phyloP scores from a whole-genome alignment of 1,140 invertebrate species.

The Cepaea nemoralis region DNA sequence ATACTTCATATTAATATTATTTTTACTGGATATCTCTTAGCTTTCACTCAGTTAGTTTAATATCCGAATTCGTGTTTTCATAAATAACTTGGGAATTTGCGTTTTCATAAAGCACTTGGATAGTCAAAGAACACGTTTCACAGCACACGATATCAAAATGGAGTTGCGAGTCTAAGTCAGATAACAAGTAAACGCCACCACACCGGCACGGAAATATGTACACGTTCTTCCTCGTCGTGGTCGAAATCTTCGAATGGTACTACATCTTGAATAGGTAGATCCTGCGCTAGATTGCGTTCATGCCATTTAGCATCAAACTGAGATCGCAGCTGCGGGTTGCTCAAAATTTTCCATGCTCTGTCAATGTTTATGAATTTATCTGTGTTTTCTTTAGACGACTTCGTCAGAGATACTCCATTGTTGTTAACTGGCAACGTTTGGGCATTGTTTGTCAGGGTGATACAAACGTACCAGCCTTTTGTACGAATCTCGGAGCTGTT shows the following conservation, averaged over 20 bases:
- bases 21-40: too few species aligned
- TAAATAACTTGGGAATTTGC: too few species aligned
- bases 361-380: slow-evolving; percentile 58
- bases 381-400: background rate
- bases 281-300: slow-evolving; percentile 57
- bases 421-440: background rate
- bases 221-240: slow-evolving; percentile 18
- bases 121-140: slow-evolving; percentile 64
- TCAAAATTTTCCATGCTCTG: slow-evolving; percentile 63
- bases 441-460: slow-evolving; percentile 62
- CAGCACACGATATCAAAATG: slow-evolving; percentile 64
- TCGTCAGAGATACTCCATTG: background rate
- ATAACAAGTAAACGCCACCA: slow-evolving; percentile 59
- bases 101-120: slow-evolving; percentile 55
- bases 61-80: too few species aligned
- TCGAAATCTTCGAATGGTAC: slow-evolving; percentile 61
- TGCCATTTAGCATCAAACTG: slow-evolving; percentile 62
- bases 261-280: slow-evolving; percentile 65
- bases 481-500: slow-evolving; percentile 55
- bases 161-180: slow-evolving; percentile 52
- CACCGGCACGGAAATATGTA: slow-evolving; percentile 60
- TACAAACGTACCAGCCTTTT: slow-evolving; percentile 50
- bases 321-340: slow-evolving; percentile 53
- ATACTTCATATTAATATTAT: too few species aligned
- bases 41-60: too few species aligned